These are phyloP conservation scores for Drosophila dives DNA, from an alignment of 2,888 invertebrate species.

Conservation along the genomic window DNA sequence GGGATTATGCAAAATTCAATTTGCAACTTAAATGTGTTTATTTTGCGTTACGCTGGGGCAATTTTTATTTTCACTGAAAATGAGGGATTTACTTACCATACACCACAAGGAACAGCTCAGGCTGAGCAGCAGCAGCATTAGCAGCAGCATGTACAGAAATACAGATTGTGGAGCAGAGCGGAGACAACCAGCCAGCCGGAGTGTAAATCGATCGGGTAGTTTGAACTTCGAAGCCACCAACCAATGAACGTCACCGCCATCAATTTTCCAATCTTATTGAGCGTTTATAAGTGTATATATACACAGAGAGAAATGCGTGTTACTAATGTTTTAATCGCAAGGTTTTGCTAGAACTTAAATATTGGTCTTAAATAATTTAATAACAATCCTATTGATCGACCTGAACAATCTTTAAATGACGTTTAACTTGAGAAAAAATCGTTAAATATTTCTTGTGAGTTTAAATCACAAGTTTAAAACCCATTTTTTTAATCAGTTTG, in stretches of 20 bases:
- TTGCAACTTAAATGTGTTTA: constrained; percentile 84
- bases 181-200: constrained; percentile 4
- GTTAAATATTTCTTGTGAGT: neutral
- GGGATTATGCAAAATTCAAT: constrained; percentile 83
- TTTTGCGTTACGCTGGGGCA: constrained; percentile 82
- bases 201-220: constrained; percentile 41
- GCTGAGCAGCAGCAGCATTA: neutral
- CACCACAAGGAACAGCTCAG: constrained; percentile 14
- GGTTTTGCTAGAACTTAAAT: neutral
- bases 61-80: constrained; percentile 79
- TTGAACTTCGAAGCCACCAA: constrained; percentile 31
- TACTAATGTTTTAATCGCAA: neutral
- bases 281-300: constrained; percentile 66
- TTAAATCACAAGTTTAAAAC: neutral
- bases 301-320: neutral
- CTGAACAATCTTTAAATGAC: neutral
- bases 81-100: constrained; percentile 71
- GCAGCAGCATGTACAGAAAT: constrained; percentile 3
- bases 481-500: neutral
- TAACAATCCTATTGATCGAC: neutral
- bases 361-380: neutral
- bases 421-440: neutral
- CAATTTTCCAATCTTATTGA: constrained; percentile 83
- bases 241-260: constrained; percentile 72
- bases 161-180: constrained; percentile 6